These are phyloP conservation scores for Apamea sordens DNA, from an alignment of 2,888 invertebrate species.

Conservation along the genomic window DNA sequence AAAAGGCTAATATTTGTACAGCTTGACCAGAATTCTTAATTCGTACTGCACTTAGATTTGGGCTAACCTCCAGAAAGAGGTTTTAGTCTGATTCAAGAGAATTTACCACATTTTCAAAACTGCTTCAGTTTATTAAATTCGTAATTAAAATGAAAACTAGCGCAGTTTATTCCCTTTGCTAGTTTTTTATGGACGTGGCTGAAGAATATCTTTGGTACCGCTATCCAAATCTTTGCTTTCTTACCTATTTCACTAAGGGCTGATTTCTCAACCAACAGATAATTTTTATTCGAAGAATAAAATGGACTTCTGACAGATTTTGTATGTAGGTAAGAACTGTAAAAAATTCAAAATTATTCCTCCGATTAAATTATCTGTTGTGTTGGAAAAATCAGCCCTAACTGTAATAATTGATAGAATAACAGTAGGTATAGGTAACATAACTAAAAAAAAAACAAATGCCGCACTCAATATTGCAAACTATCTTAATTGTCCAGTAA, in stretches of 20 bases:
- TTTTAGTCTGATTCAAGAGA: neutral
- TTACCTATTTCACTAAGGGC: no score
- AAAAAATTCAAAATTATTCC: no score
- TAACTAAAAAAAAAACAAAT: no score
- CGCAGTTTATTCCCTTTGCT: neutral
- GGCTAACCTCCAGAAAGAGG: neutral
- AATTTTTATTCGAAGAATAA: no score
- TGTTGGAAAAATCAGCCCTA: neutral
- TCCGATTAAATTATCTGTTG: no score
- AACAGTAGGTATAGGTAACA: neutral
- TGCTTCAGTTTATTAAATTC: neutral
- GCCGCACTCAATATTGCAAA: constrained; percentile 21
- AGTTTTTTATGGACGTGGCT: no score
- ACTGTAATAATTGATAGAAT: neutral
- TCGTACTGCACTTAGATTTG: constrained; percentile 18
- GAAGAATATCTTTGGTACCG: neutral
- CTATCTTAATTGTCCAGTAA: constrained; percentile 30
- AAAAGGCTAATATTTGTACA: constrained; percentile 20
- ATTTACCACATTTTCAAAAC: neutral
- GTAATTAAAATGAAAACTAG: neutral
- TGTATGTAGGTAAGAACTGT: no score
- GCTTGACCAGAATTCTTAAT: constrained; percentile 45
- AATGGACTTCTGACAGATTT: no score
- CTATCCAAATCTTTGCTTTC: neutral
- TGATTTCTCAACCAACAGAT: no score